Evolutionary conservation across 2,888 invertebrate genomes (phyloP).

Genomic region (Lottia gigantea): DNA sequence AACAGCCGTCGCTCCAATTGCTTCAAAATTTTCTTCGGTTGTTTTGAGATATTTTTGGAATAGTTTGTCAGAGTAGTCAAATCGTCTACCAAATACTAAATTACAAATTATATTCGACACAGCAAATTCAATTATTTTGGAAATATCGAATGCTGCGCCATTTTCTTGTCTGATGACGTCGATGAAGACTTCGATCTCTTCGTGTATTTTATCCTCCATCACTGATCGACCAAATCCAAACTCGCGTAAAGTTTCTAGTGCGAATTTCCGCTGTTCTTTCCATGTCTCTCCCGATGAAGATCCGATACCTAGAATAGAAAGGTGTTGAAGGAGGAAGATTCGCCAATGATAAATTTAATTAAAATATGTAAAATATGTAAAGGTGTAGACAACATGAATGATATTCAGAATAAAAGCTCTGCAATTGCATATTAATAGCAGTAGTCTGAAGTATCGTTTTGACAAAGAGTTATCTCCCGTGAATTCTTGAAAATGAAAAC

Average conservation of each 20-base stretch:
- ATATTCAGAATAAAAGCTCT: too few relatives aligned
- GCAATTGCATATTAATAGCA: too few relatives aligned
- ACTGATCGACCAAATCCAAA: constrained; percentile 19
- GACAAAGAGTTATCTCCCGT: too few relatives aligned
- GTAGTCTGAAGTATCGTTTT: too few relatives aligned
- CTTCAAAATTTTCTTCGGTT: constrained; percentile 14
- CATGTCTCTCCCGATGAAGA: constrained; percentile 14
- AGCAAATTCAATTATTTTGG: background rate
- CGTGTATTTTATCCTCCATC: constrained; percentile 22
- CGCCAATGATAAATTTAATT: too few relatives aligned
- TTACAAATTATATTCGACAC: constrained; percentile 25
- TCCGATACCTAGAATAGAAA: constrained; percentile 13
- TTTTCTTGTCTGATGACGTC: constrained; percentile 3
- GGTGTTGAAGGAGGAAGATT: too few relatives aligned
- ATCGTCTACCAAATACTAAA: constrained; percentile 20
- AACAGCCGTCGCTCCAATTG: background rate
- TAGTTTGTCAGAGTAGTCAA: constrained; percentile 20
- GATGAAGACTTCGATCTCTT: constrained; percentile 18
- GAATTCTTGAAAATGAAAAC: too few relatives aligned
- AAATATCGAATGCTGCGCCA: constrained; percentile 13
- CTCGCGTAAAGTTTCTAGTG: constrained; percentile 17
- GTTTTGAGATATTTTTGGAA: constrained; percentile 18
- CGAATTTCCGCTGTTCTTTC: constrained; percentile 21
- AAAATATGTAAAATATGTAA: too few relatives aligned
- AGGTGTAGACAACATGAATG: too few relatives aligned